Base-by-base conservation (phyloP, 2,888 invertebrate genomes). In the Crocallis elinguaria region DNA sequence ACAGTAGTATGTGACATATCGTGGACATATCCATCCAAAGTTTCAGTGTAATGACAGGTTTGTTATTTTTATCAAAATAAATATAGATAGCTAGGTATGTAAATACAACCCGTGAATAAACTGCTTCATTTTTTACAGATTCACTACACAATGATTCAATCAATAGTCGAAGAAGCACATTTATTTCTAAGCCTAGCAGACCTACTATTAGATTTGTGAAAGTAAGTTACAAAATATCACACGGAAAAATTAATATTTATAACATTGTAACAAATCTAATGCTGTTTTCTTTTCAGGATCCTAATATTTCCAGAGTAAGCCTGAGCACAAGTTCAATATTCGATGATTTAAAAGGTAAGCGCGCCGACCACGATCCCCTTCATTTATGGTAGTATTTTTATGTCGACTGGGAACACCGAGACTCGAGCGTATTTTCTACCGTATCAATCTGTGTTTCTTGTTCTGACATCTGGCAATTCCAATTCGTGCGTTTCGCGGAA, bases 21-120 rank as follows among this genome's bases (percentile, higher is more conserved):
- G n/a, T n/a, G n/a, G n/a, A 79, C 86, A 86, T 72, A 77, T 79
- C 77, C 82, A 82, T 77, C 84, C 77, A 90, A 90, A 88, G 87
- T 89, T 86, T 83, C 81, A 86, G 89, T 89, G 89, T 91, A 84
- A 91, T 91, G 90, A 89, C 90, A 90, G 89, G 90, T 90, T 72
- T 64, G 79, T 75, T 66, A 62, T 73, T 71, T 72, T 69, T 60
- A 65, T 68, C 56, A 37, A 60, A 49, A 53, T 56, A 36, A 48
- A 42, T 19, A 57, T 55, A 52, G 49, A 27, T 50, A 52, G 13
- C 13, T 13, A 14, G 0, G 0, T 0, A 16, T 32, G 12, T 14
- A 19, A 16, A n/a, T 33, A 33, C n/a, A 11, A 3, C 8, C 0
- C 6, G 4, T 42, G 7, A 9, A 13, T 19, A 37, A 46, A 45